Conservation (phyloP, 2,888 invertebrate species). For the Saturnia japonica region DNA sequence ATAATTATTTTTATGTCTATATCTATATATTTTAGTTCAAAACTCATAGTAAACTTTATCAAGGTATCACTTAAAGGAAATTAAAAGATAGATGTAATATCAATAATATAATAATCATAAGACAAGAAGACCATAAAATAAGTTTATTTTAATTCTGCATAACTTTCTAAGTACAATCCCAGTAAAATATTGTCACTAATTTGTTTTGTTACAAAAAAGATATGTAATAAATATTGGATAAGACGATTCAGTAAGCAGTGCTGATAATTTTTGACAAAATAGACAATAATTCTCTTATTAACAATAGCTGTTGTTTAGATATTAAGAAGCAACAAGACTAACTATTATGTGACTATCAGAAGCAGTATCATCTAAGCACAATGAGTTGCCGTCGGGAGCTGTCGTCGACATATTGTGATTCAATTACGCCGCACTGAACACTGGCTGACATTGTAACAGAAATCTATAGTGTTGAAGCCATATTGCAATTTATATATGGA, state of each 20-base stretch:
- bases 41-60: neutral
- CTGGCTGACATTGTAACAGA: conserved; percentile 32
- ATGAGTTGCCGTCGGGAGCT: conserved; percentile 33
- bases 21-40: neutral
- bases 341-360: conserved; percentile 23
- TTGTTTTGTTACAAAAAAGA: too few relatives aligned
- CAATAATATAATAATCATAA: neutral
- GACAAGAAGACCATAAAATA: too few relatives aligned
- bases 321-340: neutral
- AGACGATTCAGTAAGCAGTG: too few relatives aligned
- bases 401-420: conserved; percentile 52
- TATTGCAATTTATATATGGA: conserved; percentile 20
- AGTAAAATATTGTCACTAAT: too few relatives aligned
- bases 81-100: neutral
- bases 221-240: too few relatives aligned
- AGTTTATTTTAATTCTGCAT: too few relatives aligned
- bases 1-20: conserved; percentile 7
- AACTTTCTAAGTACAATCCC: too few relatives aligned
- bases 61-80: neutral
- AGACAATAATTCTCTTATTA: neutral
- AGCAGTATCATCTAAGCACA: conserved; percentile 35
- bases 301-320: neutral
- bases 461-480: conserved; percentile 30
- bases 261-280: neutral
- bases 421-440: conserved; percentile 47